Evolutionary conservation across 2,888 invertebrate genomes (phyloP), one percentile per base, ranked within the genome.

Genomic region (Chymomyza procnemis): DNA sequence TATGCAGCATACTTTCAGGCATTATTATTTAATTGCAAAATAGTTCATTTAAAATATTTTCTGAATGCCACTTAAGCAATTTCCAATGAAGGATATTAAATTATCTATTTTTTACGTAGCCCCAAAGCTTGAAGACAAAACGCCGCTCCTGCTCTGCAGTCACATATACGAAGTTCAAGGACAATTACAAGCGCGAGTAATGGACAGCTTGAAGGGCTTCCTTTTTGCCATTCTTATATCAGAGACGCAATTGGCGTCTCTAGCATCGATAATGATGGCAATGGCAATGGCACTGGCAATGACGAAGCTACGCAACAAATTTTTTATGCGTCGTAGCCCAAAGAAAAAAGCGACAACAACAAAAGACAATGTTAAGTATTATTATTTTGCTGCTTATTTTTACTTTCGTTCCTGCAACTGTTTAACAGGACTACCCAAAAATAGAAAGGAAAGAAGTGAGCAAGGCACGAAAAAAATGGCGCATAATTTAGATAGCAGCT

Each of bases 81-180:
- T 6, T 2, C 26, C 26, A 26, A 26, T 26, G 1, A 6, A 26
- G 26, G 1, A 26, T 8, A 3, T 0, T 6, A 26, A 26, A 26
- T 6, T 6, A 26, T 26, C 26, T 26, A 26, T 6, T 5, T 26
- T n/a, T 6, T 26, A 26, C 4, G 1, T 26, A 4, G 0, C 26
- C 9, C n/a, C 55, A 21, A 9, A 14, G 18, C n/a, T 1, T 4
- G 22, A 22, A 21, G 8, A 16, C 18, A 16, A 55, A n/a, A 55
- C 26, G n/a, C 4, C 26, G 26, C 26, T 26, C 26, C 26, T 26
- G 26, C 26, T 6, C 26, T 26, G 55, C n/a, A 19, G 55, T 26
- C 8, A 50, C 48, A 61, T n/a, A 50, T 30, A 26, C 26, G 68
- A 74, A 84, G 85, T 86, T 82, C 87, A 82, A 86, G 87, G 82